Evolutionary conservation across 2,888 invertebrate species (phyloP).

Genomic region (Andricus curvator): DNA sequence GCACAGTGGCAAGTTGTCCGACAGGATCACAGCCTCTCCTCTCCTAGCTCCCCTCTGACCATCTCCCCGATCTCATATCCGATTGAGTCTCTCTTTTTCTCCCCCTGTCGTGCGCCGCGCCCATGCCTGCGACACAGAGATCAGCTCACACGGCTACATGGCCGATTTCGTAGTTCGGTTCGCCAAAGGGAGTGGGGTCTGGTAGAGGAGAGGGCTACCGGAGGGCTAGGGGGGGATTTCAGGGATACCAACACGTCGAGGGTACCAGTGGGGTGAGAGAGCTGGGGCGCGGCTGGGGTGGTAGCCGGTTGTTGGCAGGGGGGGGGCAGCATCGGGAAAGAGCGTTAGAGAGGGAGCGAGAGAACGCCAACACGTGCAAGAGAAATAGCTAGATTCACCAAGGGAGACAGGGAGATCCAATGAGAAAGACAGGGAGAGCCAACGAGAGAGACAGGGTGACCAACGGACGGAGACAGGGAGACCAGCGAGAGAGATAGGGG

Average conservation of each 20-base stretch:
- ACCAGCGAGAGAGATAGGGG: slow-evolving; percentile 47
- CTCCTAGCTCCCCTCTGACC: slow-evolving; percentile 8
- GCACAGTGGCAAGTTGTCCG: slow-evolving; percentile 60
- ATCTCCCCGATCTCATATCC: not conserved
- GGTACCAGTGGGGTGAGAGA: slow-evolving; percentile 43
- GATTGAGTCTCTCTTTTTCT: not conserved
- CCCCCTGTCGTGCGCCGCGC: slow-evolving; percentile 36
- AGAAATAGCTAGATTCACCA: slow-evolving; percentile 52
- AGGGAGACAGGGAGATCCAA: slow-evolving; percentile 54
- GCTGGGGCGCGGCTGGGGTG: slow-evolving; percentile 53
- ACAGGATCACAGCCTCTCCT: slow-evolving; percentile 27
- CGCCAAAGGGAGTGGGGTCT: slow-evolving; percentile 16
- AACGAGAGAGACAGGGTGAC: slow-evolving; percentile 40
- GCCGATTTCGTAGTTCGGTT: slow-evolving; percentile 34
- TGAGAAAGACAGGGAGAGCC: slow-evolving; percentile 54
- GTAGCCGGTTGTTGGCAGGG: slow-evolving; percentile 39
- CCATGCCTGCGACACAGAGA: slow-evolving; percentile 31
- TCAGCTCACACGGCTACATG: slow-evolving; percentile 38
- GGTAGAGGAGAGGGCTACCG: slow-evolving; percentile 15
- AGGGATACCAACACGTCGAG: slow-evolving; percentile 34
- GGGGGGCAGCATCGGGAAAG: slow-evolving; percentile 60
- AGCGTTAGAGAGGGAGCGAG: slow-evolving; percentile 52
- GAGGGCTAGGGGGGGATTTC: slow-evolving; percentile 40
- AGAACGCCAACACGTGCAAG: slow-evolving; percentile 74
- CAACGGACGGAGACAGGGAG: slow-evolving; percentile 58